Percentiles rank a stretch among this genome's conserved stretches.
Conservation (phyloP, 1,140 invertebrate species). For the Lamellibrachia luymesi region DNA sequence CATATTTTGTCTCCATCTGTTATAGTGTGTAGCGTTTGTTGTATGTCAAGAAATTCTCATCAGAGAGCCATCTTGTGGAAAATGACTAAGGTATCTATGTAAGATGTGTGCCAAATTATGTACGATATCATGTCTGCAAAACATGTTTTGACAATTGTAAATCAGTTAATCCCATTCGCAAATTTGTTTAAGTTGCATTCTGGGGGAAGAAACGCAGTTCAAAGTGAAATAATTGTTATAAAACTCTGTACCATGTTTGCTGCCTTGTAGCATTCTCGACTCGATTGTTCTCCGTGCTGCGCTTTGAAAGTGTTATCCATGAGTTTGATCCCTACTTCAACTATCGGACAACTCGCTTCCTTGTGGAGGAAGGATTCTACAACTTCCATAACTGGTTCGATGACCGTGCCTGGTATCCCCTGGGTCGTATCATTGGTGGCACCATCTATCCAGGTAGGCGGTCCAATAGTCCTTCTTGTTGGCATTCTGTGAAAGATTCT, state of each 20-base stretch:
- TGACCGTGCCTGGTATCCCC: slow-evolving; percentile 96
- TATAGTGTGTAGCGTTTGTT: not conserved
- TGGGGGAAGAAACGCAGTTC: not conserved
- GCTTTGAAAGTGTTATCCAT: slow-evolving; percentile 97
- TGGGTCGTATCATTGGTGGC: slow-evolving; percentile 89
- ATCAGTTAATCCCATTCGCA: not conserved
- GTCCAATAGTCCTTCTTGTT: slow-evolving; percentile 16
- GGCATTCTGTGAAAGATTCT: not conserved
- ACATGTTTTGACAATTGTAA: not conserved
- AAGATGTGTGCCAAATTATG: not conserved
- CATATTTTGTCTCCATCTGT: not conserved
- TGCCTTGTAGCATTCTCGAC: slow-evolving; percentile 81
- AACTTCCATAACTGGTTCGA: slow-evolving; percentile 99
- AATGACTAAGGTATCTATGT: not conserved
- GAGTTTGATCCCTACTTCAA: slow-evolving; percentile 99
- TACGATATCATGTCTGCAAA: not conserved
- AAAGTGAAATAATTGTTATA: not conserved
- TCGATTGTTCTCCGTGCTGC: slow-evolving; percentile 90
- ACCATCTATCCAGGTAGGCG: slow-evolving; percentile 87
- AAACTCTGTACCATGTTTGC: slow-evolving; percentile 50
- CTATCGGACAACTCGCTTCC: slow-evolving; percentile 91
- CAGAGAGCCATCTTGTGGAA: not conserved
- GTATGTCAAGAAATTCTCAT: not conserved
- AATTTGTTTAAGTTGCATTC: slow-evolving; percentile 5
- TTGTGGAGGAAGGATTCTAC: slow-evolving; percentile 95